Percentiles rank a stretch among this genome's conserved stretches.
These are phyloP conservation scores for Tarsius wallacei DNA, from an alignment of 2,797 vertebrate species.

Conservation along the genomic window DNA sequence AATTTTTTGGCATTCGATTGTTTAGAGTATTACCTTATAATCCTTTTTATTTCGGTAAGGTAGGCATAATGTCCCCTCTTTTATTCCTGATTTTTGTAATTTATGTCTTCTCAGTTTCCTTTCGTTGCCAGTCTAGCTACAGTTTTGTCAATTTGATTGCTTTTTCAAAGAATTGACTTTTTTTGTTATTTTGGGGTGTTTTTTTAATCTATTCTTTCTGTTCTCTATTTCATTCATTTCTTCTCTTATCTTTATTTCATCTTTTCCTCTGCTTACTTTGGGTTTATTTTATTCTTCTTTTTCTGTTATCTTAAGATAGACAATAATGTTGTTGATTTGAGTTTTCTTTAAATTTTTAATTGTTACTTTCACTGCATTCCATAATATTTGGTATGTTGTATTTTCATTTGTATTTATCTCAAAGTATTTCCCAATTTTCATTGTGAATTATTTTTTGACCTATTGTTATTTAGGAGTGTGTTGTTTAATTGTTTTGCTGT, in stretches of 20 bases:
- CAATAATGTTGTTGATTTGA: not conserved
- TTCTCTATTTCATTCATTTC: not conserved
- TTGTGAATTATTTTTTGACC: not conserved
- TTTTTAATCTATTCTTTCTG: not conserved
- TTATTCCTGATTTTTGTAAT: not conserved
- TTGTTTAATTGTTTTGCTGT: not conserved
- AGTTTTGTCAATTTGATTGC: not conserved
- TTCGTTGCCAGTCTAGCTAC: not conserved
- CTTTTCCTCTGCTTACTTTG: not conserved
- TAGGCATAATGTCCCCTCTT: not conserved
- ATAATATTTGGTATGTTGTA: not conserved
- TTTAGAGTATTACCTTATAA: not conserved
- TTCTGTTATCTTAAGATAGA: not conserved
- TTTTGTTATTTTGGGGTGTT: not conserved
- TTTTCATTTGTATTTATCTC: not conserved
- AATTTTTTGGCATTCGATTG: not conserved
- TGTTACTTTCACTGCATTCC: not conserved
- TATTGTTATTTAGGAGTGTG: not conserved
- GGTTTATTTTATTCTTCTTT: not conserved
- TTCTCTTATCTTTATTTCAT: not conserved
- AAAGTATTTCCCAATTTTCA: not conserved
- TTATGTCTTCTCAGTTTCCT: not conserved
- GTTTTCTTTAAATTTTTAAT: not conserved
- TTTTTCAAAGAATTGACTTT: not conserved
- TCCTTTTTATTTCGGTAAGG: not conserved